Evolutionary conservation across 1,140 invertebrate species (phyloP), one percentile per base, ranked within the genome.

Genomic region (Pantala flavescens): DNA sequence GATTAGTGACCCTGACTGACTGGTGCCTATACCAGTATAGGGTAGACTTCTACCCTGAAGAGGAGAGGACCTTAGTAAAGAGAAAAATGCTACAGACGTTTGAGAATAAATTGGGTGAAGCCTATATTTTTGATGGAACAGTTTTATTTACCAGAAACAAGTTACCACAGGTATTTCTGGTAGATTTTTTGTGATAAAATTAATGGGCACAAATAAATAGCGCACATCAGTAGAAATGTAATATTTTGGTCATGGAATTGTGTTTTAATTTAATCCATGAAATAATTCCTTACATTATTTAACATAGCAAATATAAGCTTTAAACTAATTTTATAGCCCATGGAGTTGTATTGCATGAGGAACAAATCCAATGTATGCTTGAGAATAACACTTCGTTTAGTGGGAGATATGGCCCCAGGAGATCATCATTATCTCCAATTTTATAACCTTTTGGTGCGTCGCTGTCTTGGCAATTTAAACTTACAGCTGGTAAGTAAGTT

Each of bases 371-470:
- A 63, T 21, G 2, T 19, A 63, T 63, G 49, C 49, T 14, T 7
- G 5, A 63, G 49, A 63, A 63, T 63, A 19, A 63, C 49, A 7
- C 49, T 63, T 63, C 49, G 49, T 21, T 12, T 63, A 7, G 49
- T 63, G 14, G 49, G 49, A 63, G 49, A 63, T 12, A 63, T 63
- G 49, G 49, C 49, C 12, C 49, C 49, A 63, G 74, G 75, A 14
- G 74, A 77, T 72, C 43, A 72, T 28, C 24, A 73, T n/a, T 77
- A 75, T 73, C 71, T 78, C 0, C 90, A 91, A 77, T 83, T 95
- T 0, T 90, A 92, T 63, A 94, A 94, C 78, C 87, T 93, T 7
- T 86, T 94, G 14, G 86, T 93, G 76, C 82, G 91, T 11, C 90
- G 89, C 79, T 90, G 89, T 76, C 86, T 92, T 77, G 84, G 82